Conservation (phyloP, 2,797 vertebrate genomes). For the Danio aesculapii region DNA sequence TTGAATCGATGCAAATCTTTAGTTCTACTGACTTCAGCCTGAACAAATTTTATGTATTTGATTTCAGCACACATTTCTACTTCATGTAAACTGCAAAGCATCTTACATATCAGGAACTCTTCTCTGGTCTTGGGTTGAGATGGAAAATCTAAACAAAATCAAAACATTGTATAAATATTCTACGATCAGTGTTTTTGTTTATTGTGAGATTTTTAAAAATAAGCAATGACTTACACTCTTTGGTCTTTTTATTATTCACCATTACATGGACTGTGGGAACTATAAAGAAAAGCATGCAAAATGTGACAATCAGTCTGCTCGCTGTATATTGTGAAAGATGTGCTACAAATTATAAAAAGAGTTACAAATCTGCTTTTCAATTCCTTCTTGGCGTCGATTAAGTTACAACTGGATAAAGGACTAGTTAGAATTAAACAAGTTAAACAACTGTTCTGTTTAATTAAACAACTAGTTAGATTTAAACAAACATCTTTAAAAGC, state of each 20-base stretch:
- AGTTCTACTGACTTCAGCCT: neutral
- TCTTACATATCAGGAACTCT: constrained; percentile 6
- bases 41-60: too few species aligned
- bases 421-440: neutral
- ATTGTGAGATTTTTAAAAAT: neutral
- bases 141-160: constrained; percentile 8
- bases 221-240: neutral
- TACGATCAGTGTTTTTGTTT: neutral
- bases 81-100: too few species aligned
- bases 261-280: neutral
- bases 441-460: too few species aligned
- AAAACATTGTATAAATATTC: neutral
- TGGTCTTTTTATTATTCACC: neutral
- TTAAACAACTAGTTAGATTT: neutral
- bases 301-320: neutral
- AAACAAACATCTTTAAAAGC: neutral
- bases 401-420: neutral
- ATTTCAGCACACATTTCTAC: neutral
- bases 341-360: neutral
- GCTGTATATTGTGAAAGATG: neutral
- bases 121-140: constrained; percentile 33
- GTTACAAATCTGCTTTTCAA: neutral
- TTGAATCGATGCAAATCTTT: neutral
- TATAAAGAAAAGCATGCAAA: neutral
- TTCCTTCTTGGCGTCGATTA: too few species aligned